Conservation (phyloP, 2,113 vertebrate species). For the Pangasianodon hypophthalmus region DNA sequence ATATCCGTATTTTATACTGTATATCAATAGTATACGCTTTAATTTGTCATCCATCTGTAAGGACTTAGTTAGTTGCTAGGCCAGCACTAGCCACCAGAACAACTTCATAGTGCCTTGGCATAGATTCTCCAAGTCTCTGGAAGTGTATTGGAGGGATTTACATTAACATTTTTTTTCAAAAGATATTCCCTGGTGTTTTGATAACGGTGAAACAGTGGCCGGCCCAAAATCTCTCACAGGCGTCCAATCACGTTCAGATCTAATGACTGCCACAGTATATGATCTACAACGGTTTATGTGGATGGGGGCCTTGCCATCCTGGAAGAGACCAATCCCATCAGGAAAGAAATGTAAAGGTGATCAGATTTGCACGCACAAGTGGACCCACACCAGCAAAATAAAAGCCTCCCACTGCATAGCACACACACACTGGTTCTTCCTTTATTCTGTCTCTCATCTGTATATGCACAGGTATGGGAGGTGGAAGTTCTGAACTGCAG, state of each 20-base stretch:
- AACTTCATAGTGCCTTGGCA: background rate
- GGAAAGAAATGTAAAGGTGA: too few species aligned
- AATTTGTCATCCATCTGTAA: background rate
- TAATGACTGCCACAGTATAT: background rate
- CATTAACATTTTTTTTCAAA: background rate
- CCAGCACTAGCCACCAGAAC: background rate
- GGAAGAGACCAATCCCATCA: too few species aligned
- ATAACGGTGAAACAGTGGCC: background rate
- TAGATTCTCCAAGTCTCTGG: background rate
- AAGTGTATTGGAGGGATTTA: background rate
- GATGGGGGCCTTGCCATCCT: too few species aligned
- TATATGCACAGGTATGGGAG: too few species aligned
- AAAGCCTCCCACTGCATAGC: too few species aligned
- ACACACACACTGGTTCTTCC: too few species aligned
- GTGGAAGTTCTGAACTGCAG: background rate
- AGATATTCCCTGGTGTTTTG: background rate
- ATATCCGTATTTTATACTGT: too few species aligned
- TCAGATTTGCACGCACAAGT: too few species aligned
- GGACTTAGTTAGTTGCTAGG: background rate
- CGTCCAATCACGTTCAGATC: background rate
- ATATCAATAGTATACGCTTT: background rate
- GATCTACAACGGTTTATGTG: too few species aligned
- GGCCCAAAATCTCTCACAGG: background rate
- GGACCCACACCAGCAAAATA: too few species aligned
- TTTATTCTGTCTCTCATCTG: too few species aligned